A percentile compares a stretch with the other conserved stretches of the same genome.
Evolutionary conservation across 2,797 vertebrate genomes (phyloP).

Genomic region (Gadopsis marmoratus): DNA sequence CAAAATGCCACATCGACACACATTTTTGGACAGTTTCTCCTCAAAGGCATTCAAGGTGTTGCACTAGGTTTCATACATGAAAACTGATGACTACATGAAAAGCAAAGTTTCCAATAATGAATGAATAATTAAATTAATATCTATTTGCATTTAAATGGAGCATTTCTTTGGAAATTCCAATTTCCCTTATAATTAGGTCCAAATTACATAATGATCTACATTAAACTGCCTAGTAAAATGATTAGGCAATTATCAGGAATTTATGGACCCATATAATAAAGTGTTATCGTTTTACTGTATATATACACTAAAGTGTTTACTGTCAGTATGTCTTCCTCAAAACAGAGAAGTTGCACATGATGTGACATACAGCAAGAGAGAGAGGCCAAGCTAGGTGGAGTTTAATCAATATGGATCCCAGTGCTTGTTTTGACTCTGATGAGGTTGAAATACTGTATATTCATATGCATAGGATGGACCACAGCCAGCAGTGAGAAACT

Average conservation of each 20-base stretch:
- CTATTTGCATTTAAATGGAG: background rate
- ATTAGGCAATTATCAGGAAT: background rate
- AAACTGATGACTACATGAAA: background rate
- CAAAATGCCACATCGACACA: background rate
- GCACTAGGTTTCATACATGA: background rate
- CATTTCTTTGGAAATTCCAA: background rate
- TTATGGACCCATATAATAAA: background rate
- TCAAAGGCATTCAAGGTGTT: background rate
- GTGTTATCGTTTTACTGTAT: background rate
- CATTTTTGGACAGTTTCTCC: background rate
- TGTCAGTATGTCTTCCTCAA: background rate
- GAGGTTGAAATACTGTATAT: background rate
- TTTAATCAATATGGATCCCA: background rate
- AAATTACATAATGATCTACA: background rate
- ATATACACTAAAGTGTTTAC: background rate
- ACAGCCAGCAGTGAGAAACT: background rate
- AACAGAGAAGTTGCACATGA: background rate
- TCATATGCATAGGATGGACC: background rate
- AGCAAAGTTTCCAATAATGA: background rate
- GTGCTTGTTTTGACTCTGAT: conserved; percentile 4
- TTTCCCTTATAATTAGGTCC: background rate
- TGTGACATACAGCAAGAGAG: background rate
- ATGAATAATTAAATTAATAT: background rate
- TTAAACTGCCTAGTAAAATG: background rate
- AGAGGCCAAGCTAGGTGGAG: background rate